phyloP scores from a whole-genome alignment of 2,113 vertebrate genomes.

The Plotosus lineatus region DNA sequence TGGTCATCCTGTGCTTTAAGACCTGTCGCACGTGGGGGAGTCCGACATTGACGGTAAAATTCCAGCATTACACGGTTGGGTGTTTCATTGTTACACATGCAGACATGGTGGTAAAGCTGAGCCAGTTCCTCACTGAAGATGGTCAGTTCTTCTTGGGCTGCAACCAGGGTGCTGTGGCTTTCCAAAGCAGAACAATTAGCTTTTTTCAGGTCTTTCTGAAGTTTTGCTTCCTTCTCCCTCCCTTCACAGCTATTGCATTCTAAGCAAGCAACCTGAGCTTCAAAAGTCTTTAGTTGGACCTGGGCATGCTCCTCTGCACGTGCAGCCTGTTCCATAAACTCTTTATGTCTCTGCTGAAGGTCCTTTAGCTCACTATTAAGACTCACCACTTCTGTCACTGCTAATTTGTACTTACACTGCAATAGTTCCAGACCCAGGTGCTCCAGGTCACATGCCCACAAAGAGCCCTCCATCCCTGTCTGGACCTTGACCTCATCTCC shows the following conservation, averaged over 20 bases:
- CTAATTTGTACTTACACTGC: constrained; percentile 95
- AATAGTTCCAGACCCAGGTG: constrained; percentile 87
- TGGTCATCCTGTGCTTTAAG: constrained; percentile 83
- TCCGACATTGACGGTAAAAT: constrained; percentile 91
- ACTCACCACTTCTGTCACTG: constrained; percentile 92
- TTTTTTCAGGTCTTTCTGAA: constrained; percentile 83
- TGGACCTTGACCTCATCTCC: constrained; percentile 53
- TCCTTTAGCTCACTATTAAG: constrained; percentile 90
- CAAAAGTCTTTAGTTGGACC: constrained; percentile 77
- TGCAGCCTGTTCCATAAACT: constrained; percentile 74
- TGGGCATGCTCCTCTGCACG: constrained; percentile 79
- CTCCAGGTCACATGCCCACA: constrained; percentile 69
- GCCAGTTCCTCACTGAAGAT: constrained; percentile 94
- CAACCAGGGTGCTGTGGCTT: constrained; percentile 83
- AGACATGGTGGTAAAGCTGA: constrained; percentile 96
- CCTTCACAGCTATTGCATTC: constrained; percentile 82
- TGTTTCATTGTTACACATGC: constrained; percentile 97
- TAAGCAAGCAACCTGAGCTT: constrained; percentile 79
- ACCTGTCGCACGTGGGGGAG: constrained; percentile 80
- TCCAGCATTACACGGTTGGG: constrained; percentile 97
- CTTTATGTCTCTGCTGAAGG: constrained; percentile 85
- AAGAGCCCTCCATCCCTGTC: constrained; percentile 39
- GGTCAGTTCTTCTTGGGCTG: constrained; percentile 91
- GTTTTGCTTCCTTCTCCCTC: constrained; percentile 77
- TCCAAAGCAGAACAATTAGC: constrained; percentile 78